Conservation (phyloP, 2,797 vertebrate genomes). For the Cirrhinus mrigala region DNA sequence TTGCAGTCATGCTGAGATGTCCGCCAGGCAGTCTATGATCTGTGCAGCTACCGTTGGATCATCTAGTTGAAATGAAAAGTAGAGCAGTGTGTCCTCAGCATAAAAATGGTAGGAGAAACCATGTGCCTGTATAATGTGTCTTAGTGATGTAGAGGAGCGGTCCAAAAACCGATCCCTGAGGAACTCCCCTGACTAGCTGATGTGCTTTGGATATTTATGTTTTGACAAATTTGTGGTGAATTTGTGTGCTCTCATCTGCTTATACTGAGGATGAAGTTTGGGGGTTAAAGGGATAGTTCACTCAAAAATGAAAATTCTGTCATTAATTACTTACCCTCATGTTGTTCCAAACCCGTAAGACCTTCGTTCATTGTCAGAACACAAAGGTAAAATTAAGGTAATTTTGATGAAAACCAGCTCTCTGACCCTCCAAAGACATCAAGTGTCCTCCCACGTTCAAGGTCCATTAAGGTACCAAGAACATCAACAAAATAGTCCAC, state of each 20-base stretch:
- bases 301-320: too few species aligned
- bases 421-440: too few species aligned
- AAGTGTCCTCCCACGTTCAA: too few species aligned
- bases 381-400: too few species aligned
- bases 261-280: neutral
- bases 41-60: neutral
- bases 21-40: neutral
- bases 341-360: too few species aligned
- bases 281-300: too few species aligned
- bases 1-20: neutral
- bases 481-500: too few species aligned
- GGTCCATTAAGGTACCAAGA: too few species aligned
- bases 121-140: neutral
- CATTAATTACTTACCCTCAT: too few species aligned
- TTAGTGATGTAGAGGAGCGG: neutral
- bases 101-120: neutral
- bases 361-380: too few species aligned
- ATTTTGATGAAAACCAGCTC: too few species aligned
- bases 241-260: neutral
- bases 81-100: neutral
- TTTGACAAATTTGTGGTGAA: neutral
- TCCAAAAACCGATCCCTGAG: neutral
- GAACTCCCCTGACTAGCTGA: neutral
- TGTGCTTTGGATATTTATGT: neutral
- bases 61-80: neutral